Base-by-base conservation (phyloP, 2,888 invertebrate species). In the Listrodromus nycthemerus region DNA sequence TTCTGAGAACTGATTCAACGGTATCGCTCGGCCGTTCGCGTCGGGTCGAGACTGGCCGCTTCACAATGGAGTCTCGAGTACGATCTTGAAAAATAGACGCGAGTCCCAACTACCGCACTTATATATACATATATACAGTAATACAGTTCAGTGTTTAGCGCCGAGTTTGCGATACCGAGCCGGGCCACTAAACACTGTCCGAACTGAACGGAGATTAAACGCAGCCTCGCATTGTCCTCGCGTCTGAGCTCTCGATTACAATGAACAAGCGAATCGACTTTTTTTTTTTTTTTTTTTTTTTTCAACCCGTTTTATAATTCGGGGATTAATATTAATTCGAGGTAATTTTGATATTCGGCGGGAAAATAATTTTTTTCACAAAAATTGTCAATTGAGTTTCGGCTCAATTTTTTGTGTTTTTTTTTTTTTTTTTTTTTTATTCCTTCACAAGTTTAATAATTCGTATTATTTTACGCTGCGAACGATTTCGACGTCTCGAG, bases 31-130 rank as follows among this genome's bases (percentile, higher is more conserved):
- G 5, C 58, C 48, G 69, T 63, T 63, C 74, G 67, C n/a, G 45
- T n/a, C 13, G 45, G 48, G 66, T 50, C n/a, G 41, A 41, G 52
- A 76, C 55, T 45, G 10, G 45, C 76, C 55, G 61, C 41, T 48
- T 71, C 61, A 66, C 77, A 82, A 73, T 67, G 50, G 61, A 73
- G 82, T 77, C 82, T 82, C 82, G 61, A 82, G 82, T 82, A 58
- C 82, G 10, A 77, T 67, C 58, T 77, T 78, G 41, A 30, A 71
- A 61, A 52, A 52, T 21, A 16, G 33, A 69, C 70, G 24, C 70
- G 37, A 55, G 37, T 6, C 37, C 37, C 37, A 24, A 55, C 21
- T 55, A 37, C 37, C 55, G 70, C 70, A 70, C n/a, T n/a, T n/a
- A n/a, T n/a, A n/a, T n/a, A n/a, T n/a, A n/a, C n/a, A n/a, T n/a